These are phyloP conservation scores for Augochlorella aurata DNA, from an alignment of 2,888 invertebrate species.

Conservation along the genomic window DNA sequence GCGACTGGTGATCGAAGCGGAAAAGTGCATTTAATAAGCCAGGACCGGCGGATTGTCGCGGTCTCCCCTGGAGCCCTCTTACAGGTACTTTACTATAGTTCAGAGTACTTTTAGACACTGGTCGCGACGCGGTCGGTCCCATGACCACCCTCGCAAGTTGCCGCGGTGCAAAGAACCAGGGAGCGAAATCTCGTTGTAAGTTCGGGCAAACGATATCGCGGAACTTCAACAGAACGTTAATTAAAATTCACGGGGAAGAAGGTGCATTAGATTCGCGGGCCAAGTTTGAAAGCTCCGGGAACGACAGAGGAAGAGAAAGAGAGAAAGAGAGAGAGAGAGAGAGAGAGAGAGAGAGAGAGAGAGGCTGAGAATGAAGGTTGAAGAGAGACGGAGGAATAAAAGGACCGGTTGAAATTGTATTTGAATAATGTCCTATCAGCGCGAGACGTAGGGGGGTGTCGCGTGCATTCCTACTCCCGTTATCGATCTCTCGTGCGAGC, in stretches of 20 bases:
- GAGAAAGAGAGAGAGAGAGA: background rate
- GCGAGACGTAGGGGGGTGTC: slow-evolving; percentile 11
- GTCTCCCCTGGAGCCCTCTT: background rate
- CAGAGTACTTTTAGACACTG: background rate
- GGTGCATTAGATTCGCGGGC: slow-evolving; percentile 38
- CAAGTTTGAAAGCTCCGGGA: slow-evolving; percentile 33
- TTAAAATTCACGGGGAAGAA: slow-evolving; percentile 47
- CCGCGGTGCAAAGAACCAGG: slow-evolving; percentile 12
- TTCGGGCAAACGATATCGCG: slow-evolving; percentile 44
- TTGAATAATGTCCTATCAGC: slow-evolving; percentile 51
- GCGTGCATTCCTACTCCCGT: slow-evolving; percentile 48
- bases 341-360: background rate
- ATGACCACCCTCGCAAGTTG: background rate
- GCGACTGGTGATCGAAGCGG: too few relatives aligned
- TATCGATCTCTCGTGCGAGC: slow-evolving; percentile 36
- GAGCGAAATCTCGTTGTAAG: slow-evolving; percentile 39
- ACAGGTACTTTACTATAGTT: background rate
- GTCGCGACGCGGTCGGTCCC: background rate
- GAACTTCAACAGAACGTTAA: slow-evolving; percentile 43
- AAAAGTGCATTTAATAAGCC: background rate
- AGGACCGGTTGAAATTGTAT: slow-evolving; percentile 47
- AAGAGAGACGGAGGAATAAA: slow-evolving; percentile 13
- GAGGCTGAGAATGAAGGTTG: background rate
- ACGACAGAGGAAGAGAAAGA: background rate
- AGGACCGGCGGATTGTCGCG: background rate